Conservation (phyloP, 1,140 invertebrate genomes). For the Chionoecetes opilio region DNA sequence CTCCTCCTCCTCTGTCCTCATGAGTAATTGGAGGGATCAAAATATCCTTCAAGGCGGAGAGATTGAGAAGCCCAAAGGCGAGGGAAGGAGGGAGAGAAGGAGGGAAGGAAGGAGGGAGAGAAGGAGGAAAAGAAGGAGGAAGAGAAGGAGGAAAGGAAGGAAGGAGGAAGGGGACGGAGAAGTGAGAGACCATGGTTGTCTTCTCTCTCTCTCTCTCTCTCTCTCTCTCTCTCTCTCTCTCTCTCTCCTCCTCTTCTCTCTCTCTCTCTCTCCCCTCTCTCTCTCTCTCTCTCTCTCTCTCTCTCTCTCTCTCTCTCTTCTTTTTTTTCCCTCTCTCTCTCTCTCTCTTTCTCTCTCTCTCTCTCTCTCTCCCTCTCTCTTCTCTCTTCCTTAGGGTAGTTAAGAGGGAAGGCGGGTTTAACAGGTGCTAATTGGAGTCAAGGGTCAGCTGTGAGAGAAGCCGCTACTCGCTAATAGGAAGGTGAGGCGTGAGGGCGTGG, state of each 20-base stretch:
- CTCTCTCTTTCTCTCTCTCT: too few relatives aligned
- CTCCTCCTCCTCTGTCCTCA: neutral
- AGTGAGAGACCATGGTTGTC: neutral
- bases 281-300: neutral
- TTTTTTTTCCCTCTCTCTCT: too few relatives aligned
- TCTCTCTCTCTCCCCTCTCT: too few relatives aligned
- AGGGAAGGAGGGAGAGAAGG: neutral
- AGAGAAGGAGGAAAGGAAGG: neutral
- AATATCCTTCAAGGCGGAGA: neutral
- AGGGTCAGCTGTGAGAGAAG: neutral
- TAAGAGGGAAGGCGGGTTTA: neutral
- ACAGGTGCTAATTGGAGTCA: conserved; percentile 6
- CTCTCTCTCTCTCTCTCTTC: neutral
- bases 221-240: too few relatives aligned
- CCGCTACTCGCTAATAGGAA: neutral
- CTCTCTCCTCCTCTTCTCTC: too few relatives aligned
- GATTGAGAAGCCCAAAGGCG: neutral
- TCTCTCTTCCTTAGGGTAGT: neutral
- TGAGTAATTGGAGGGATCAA: conserved; percentile 17
- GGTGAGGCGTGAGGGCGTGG: neutral
- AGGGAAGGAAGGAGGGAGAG: conserved; percentile 1
- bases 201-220: neutral
- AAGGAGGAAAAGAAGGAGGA: neutral
- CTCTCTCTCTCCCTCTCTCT: neutral
- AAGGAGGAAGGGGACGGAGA: neutral